These are phyloP conservation scores for Platalea minor DNA, from an alignment of 2,797 vertebrate species.

Conservation along the genomic window DNA sequence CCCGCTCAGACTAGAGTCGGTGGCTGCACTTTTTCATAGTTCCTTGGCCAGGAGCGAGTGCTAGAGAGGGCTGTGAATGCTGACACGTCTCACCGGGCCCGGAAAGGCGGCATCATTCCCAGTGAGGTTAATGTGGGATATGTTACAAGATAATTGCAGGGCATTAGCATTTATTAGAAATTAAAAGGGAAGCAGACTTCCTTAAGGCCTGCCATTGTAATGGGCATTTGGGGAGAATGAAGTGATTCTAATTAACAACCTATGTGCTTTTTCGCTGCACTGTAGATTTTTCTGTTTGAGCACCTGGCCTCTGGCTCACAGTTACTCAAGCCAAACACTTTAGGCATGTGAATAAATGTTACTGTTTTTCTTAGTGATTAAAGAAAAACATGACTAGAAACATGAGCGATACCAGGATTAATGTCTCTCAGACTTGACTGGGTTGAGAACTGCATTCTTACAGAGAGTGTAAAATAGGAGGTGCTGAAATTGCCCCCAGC, in stretches of 20 bases:
- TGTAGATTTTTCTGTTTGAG: neutral
- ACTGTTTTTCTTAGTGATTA: neutral
- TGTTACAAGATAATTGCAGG: neutral
- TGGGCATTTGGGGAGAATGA: neutral
- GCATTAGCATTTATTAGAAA: conserved; percentile 4
- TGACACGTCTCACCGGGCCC: neutral
- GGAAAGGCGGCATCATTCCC: neutral
- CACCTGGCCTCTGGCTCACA: neutral
- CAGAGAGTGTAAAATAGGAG: neutral
- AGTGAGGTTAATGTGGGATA: neutral
- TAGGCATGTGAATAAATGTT: neutral
- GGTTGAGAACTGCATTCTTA: neutral
- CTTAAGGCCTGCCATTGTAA: neutral
- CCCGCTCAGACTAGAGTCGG: neutral
- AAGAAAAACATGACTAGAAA: neutral
- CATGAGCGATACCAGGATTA: neutral
- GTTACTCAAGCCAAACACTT: neutral
- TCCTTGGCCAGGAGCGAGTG: neutral
- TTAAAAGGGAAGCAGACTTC: neutral
- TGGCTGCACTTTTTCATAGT: neutral
- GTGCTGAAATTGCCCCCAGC: neutral
- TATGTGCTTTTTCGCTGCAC: neutral
- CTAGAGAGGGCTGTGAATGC: neutral
- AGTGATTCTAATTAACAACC: conserved; percentile 15
- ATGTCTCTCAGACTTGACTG: neutral